These are phyloP conservation scores for Melanerpes formicivorus DNA, from an alignment of 2,113 vertebrate genomes.

Conservation along the genomic window DNA sequence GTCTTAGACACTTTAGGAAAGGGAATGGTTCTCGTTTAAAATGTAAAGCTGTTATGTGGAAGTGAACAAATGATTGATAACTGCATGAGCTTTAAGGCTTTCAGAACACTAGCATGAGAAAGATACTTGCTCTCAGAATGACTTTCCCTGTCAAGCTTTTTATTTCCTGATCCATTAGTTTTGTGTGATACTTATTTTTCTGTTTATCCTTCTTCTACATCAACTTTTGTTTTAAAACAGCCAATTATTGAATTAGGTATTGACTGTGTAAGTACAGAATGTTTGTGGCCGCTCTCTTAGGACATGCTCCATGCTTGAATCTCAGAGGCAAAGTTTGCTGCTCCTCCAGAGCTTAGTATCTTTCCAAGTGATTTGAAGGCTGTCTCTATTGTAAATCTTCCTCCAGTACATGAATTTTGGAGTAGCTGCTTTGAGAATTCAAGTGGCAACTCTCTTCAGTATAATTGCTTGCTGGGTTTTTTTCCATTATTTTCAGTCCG, in stretches of 20 bases:
- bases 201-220: background rate
- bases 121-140: background rate
- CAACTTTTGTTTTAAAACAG: background rate
- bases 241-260: background rate
- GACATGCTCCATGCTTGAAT: background rate
- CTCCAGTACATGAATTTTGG: background rate
- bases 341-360: background rate
- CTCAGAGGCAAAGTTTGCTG: background rate
- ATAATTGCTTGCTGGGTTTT: background rate
- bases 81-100: background rate
- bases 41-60: background rate
- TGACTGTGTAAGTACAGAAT: background rate
- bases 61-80: background rate
- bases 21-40: background rate
- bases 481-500: conserved; percentile 34
- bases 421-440: conserved; percentile 28
- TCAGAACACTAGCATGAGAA: background rate
- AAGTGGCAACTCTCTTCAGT: conserved; percentile 29
- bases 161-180: background rate
- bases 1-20: background rate
- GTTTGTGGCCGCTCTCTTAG: background rate
- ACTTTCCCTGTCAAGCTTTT: background rate
- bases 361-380: background rate
- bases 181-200: background rate
- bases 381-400: background rate